These are phyloP conservation scores for Leptatherina wallacei DNA, from an alignment of 2,797 vertebrate genomes.

Conservation along the genomic window DNA sequence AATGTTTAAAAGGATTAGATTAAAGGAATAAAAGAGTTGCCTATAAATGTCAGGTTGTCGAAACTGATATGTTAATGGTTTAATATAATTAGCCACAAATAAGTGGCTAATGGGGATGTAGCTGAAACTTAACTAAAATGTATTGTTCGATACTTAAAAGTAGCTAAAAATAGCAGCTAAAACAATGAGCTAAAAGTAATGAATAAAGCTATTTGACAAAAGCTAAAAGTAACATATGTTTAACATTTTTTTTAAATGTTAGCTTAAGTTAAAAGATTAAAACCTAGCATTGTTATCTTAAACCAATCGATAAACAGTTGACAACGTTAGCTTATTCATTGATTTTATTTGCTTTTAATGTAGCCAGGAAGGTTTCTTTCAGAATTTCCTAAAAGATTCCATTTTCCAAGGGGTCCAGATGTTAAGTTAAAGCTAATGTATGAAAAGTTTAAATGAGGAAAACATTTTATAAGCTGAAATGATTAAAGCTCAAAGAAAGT, in stretches of 20 bases:
- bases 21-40: not conserved
- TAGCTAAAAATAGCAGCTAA: not conserved
- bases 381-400: not conserved
- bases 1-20: not conserved
- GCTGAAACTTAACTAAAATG: not conserved
- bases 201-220: not conserved
- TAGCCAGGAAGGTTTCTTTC: not conserved
- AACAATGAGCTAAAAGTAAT: too few relatives aligned
- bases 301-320: not conserved
- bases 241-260: not conserved
- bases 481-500: not conserved
- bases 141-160: not conserved
- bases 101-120: not conserved
- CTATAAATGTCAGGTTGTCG: not conserved
- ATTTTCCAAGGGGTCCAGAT: not conserved
- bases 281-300: not conserved
- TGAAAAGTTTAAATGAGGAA: not conserved
- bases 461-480: not conserved
- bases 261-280: not conserved
- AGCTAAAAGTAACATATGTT: too few relatives aligned
- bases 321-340: not conserved
- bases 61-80: not conserved
- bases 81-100: not conserved
- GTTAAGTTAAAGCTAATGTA: not conserved
- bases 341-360: not conserved